These are phyloP conservation scores for Acronicta leporina DNA, from an alignment of 2,888 invertebrate genomes.

Conservation along the genomic window DNA sequence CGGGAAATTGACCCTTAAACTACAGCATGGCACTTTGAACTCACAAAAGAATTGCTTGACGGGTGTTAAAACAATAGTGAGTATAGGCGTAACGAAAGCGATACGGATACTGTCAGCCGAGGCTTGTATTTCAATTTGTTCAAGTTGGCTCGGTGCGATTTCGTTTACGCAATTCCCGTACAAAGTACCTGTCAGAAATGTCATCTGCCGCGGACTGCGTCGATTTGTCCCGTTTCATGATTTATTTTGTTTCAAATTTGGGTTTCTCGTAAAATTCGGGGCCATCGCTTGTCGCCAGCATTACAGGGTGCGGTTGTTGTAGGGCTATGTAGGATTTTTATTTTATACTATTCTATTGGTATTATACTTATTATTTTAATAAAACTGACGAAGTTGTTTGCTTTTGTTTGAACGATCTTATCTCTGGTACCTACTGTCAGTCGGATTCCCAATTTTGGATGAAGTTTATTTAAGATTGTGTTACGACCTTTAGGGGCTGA, in stretches of 20 bases:
- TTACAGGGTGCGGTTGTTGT: conserved; percentile 36
- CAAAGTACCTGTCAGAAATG: conserved; percentile 49
- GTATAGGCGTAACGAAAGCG: conserved; percentile 13
- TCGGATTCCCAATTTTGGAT: no score
- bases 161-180: conserved; percentile 42
- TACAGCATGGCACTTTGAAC: no score
- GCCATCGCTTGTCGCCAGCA: conserved; percentile 51
- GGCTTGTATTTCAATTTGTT: conserved; percentile 29
- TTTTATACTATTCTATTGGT: no score
- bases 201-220: conserved; percentile 44
- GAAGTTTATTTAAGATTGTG: no score
- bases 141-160: conserved; percentile 30
- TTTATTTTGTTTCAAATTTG: conserved; percentile 63
- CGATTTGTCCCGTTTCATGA: conserved; percentile 57
- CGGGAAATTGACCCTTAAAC: no score
- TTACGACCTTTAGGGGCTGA: no score
- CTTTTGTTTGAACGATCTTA: no score
- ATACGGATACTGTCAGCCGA: conserved; percentile 25
- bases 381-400: no score
- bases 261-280: conserved; percentile 43
- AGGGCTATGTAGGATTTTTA: conserved; percentile 14
- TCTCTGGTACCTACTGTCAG: no score
- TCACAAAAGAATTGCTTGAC: no score
- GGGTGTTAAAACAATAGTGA: not conserved
- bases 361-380: no score